Evolutionary conservation across 2,113 vertebrate species (phyloP).

Genomic region (Formicarius rufipectus): DNA sequence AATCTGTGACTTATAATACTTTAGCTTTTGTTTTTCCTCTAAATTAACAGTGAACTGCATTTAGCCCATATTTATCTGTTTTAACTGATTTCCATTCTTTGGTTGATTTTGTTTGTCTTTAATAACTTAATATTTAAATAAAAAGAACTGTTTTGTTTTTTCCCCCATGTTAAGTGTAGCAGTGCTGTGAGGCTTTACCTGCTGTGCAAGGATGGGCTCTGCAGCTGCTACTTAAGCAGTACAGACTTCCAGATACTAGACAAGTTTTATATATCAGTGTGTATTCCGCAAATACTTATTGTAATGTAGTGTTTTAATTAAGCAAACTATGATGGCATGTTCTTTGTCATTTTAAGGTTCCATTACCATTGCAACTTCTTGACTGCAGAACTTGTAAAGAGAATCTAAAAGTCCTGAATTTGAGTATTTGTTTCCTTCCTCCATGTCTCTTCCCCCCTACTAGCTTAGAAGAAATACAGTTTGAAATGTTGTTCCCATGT

Average conservation of each 20-base stretch:
- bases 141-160: neutral
- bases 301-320: neutral
- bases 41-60: neutral
- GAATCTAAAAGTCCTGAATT: neutral
- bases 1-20: neutral
- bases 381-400: neutral
- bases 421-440: neutral
- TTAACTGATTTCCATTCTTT: neutral
- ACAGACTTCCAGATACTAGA: neutral
- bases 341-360: neutral
- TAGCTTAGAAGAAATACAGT: neutral
- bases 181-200: neutral
- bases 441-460: accelerated
- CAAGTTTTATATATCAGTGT: neutral
- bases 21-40: neutral
- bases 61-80: neutral
- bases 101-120: neutral
- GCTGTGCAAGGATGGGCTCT: neutral
- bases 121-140: neutral
- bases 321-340: neutral
- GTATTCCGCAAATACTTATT: neutral
- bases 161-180: accelerated
- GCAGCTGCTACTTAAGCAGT: neutral
- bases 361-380: neutral
- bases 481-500: neutral